These are phyloP conservation scores for Trichopoda pennipes DNA, from an alignment of 2,888 invertebrate genomes.

Conservation along the genomic window DNA sequence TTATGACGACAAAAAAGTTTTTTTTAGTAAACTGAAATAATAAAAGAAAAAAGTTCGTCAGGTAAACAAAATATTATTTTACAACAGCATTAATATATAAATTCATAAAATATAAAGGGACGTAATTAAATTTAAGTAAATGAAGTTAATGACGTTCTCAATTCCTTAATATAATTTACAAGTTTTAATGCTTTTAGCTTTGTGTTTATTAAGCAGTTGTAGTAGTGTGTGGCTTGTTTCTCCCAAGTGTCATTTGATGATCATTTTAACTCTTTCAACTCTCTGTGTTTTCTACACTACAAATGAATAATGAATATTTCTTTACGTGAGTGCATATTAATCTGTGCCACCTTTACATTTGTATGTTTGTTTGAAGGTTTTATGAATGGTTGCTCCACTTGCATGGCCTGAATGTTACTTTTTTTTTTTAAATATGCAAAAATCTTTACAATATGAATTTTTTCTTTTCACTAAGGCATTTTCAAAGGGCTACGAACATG, in stretches of 20 bases:
- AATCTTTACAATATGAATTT: slow-evolving; percentile 63
- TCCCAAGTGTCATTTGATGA: slow-evolving; percentile 53
- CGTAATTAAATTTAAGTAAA: too few relatives aligned
- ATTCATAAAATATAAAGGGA: too few relatives aligned
- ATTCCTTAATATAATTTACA: too few relatives aligned
- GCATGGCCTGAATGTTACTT: slow-evolving; percentile 63
- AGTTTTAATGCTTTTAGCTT: too few relatives aligned
- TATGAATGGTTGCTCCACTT: slow-evolving; percentile 62
- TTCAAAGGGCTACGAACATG: slow-evolving; percentile 47
- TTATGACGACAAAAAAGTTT: too few relatives aligned
- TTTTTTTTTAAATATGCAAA: slow-evolving; percentile 53
- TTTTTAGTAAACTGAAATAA: too few relatives aligned
- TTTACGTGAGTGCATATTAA: slow-evolving; percentile 13
- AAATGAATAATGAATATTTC: slow-evolving; percentile 43
- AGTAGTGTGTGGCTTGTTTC: slow-evolving; percentile 27
- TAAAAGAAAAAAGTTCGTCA: too few relatives aligned
- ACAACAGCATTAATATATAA: too few relatives aligned
- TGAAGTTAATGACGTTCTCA: too few relatives aligned
- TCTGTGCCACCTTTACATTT: slow-evolving; percentile 10
- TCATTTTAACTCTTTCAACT: slow-evolving; percentile 7
- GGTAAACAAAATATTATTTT: too few relatives aligned
- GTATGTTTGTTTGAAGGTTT: slow-evolving; percentile 25
- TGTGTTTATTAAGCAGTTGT: slow-evolving; percentile 18
- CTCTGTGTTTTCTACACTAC: slow-evolving; percentile 24
- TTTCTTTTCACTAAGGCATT: slow-evolving; percentile 60